Base-by-base conservation (phyloP, 2,113 vertebrate genomes). In the Malurus elegans region DNA sequence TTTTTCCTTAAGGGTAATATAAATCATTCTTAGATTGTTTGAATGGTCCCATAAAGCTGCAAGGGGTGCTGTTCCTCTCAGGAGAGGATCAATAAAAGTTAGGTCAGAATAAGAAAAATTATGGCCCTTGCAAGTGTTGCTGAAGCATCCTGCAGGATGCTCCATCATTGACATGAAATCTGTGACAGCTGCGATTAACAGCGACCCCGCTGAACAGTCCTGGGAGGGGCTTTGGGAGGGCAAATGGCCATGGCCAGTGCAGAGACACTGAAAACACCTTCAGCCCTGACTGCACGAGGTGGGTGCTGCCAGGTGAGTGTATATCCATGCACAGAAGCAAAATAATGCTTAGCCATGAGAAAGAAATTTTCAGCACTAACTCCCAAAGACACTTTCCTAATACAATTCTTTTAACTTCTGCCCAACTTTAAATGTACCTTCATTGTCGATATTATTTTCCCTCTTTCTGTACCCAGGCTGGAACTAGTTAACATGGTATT, bases 1-100 rank as follows among this genome's bases (percentile, higher is more conserved):
- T 96, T 95, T 94, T 96, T 90, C 65, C 80, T 92, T 92, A 26
- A 57, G 78, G 62, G 45, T 18, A 80, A 26, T 18, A 95, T 95
- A 90, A 91, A 89, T 96, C 88, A 83, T 90, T 87, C 67, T 71
- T 38, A 47, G 32, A 73, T 86, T 83, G 48, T 60, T 92, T 23
- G 51, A 95, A 38, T 74, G 65, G 62, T 40, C 69, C 89, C 79
- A 90, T 91, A 93, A 90, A 96, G 71, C 17, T 73, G 36, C 2
- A 5, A 60, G 48, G 44, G 50, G 69, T 95, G 32, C 72, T 79
- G 54, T 72, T 95, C 32, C 15, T 96, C 70, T 92, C 86, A 69
- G 58, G 88, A 96, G 19, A 47, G 42, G 64, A 92, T 96, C 72
- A 86, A 88, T 84, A 71, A 74, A 74, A 76, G 79, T 56, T 73